phyloP scores from a whole-genome alignment of 2,888 invertebrate genomes.

The Chaitophorus viminalis region DNA sequence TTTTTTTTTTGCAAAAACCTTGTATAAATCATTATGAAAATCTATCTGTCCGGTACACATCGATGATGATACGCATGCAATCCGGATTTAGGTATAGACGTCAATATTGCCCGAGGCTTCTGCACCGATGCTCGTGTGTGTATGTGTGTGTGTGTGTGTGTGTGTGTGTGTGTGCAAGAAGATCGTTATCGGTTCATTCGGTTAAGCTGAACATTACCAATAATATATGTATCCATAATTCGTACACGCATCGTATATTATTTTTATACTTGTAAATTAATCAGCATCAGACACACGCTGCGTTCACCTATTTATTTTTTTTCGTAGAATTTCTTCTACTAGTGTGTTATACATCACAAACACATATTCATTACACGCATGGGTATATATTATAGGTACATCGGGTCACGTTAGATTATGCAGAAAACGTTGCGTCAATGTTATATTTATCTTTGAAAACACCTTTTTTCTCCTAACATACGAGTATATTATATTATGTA shows the following conservation, averaged over 20 bases:
- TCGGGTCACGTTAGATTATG: conserved; percentile 40
- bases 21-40: conserved; percentile 1
- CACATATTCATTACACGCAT: background rate
- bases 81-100: conserved; percentile 25
- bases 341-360: background rate
- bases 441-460: conserved; percentile 10
- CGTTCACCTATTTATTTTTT: conserved; percentile 40
- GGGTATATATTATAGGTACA: background rate
- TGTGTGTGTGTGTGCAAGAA: background rate
- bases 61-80: background rate
- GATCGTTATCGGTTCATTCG: conserved; percentile 53
- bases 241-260: background rate
- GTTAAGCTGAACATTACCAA: background rate
- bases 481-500: no score
- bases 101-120: conserved; percentile 34
- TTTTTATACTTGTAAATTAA: background rate
- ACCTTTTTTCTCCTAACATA: background rate
- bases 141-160: background rate
- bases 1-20: conserved; percentile 10
- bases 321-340: conserved; percentile 27
- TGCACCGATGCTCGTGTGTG: background rate
- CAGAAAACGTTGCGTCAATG: conserved; percentile 37
- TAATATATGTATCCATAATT: background rate
- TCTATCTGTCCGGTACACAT: background rate
- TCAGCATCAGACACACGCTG: background rate